Percentiles rank a stretch among this genome's conserved stretches.
Evolutionary conservation across 2,113 vertebrate species (phyloP).

Genomic region (Hippoglossus stenolepis): DNA sequence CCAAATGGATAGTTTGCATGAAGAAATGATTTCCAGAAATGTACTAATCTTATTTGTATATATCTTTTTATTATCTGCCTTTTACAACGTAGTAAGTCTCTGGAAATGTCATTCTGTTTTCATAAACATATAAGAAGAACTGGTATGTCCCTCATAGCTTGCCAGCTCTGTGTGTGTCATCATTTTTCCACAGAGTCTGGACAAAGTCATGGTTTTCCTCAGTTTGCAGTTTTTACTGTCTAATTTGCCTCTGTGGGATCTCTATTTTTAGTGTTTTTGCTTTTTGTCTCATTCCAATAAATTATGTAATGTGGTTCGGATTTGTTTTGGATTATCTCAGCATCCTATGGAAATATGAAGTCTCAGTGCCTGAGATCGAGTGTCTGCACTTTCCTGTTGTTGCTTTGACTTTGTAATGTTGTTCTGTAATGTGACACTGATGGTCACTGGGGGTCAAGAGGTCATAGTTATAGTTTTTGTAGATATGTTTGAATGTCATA

Average conservation of each 20-base stretch:
- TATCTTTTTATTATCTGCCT: background rate
- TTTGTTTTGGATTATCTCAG: constrained; percentile 32
- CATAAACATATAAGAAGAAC: background rate
- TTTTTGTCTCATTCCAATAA: constrained; percentile 9
- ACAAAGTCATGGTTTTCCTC: constrained; percentile 3
- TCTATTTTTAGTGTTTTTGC: constrained; percentile 29
- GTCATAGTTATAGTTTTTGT: background rate
- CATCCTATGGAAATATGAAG: constrained; percentile 8
- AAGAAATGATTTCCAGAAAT: background rate
- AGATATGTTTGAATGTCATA: background rate
- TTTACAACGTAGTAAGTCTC: background rate
- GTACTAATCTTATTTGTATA: background rate
- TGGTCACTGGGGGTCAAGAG: background rate
- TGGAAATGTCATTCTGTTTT: background rate
- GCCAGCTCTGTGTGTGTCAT: constrained; percentile 10
- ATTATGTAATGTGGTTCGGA: constrained; percentile 16
- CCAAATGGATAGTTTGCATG: too few relatives aligned
- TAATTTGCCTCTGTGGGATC: constrained; percentile 14
- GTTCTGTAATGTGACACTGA: background rate
- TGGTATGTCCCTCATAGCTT: background rate
- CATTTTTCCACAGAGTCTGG: constrained; percentile 14
- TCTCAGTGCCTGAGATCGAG: background rate
- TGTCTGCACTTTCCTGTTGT: background rate
- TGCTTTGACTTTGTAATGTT: background rate
- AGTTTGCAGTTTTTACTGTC: constrained; percentile 18